Evolutionary conservation across 92 coral and sea anemone genomes (phyloP).

Genomic region (Blastomussa wellsi): DNA sequence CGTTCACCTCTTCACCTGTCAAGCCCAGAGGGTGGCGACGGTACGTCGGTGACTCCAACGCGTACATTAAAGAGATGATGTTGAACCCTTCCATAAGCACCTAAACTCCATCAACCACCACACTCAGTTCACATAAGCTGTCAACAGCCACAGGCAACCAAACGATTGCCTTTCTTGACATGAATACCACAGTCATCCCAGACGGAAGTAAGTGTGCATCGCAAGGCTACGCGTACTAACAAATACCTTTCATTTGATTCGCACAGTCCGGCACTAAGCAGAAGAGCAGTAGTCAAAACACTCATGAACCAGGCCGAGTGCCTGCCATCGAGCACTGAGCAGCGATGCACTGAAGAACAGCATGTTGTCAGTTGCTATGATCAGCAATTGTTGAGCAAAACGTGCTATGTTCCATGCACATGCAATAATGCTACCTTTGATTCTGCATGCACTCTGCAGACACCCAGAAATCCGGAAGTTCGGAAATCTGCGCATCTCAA

Average conservation of each 20-base stretch:
- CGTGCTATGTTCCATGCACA: too few species aligned
- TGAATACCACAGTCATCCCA: neutral
- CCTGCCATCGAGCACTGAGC: neutral
- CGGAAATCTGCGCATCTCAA: too few species aligned
- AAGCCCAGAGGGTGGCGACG: constrained; percentile 20
- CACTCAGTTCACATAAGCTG: constrained; percentile 24
- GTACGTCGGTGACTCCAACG: neutral
- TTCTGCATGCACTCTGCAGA: too few species aligned
- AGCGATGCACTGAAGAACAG: neutral
- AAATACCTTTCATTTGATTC: constrained; percentile 41
- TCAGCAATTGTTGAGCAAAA: too few species aligned
- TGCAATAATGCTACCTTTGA: too few species aligned
- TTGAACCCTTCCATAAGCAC: constrained; percentile 10
- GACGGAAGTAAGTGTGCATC: constrained; percentile 22
- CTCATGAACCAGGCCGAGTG: neutral
- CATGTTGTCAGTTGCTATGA: neutral
- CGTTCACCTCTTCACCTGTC: neutral
- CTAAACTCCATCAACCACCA: neutral
- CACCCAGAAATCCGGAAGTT: too few species aligned
- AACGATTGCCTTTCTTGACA: constrained; percentile 35
- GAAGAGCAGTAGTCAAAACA: constrained; percentile 11
- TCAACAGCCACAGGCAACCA: neutral
- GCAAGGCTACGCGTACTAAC: constrained; percentile 42
- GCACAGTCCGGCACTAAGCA: constrained; percentile 31
- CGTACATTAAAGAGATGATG: constrained; percentile 1